Conservation (phyloP, 2,113 vertebrate genomes). For the Bos javanicus region DNA sequence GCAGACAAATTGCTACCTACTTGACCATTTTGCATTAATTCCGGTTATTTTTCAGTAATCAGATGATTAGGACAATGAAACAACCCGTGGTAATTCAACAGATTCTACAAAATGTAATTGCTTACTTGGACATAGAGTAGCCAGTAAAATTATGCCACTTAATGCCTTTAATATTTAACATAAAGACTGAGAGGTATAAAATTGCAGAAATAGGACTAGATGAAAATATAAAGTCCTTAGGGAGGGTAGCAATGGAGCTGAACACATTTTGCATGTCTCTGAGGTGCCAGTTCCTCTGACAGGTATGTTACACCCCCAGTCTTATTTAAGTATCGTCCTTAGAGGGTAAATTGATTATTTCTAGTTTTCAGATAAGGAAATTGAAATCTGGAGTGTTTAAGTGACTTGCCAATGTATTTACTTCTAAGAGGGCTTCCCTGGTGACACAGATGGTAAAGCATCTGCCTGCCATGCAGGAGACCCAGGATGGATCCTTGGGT, state of each 20-base stretch:
- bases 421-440: not conserved
- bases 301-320: not conserved
- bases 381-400: not conserved
- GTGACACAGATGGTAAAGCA: not conserved
- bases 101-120: not conserved
- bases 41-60: not conserved
- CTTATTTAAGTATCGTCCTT: not conserved
- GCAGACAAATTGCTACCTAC: not conserved
- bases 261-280: not conserved
- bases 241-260: not conserved
- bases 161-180: not conserved
- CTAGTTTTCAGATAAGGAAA: not conserved
- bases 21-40: not conserved
- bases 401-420: not conserved
- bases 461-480: not conserved
- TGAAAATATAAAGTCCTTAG: not conserved
- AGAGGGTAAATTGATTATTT: not conserved
- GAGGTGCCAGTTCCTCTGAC: not conserved
- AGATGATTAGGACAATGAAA: not conserved
- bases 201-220: not conserved
- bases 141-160: not conserved
- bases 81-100: not conserved
- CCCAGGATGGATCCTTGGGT: not conserved
- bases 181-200: not conserved
- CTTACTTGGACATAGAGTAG: not conserved